Conservation (phyloP, 92 coral and sea anemone genomes). For the Epizoanthus ramosus region DNA sequence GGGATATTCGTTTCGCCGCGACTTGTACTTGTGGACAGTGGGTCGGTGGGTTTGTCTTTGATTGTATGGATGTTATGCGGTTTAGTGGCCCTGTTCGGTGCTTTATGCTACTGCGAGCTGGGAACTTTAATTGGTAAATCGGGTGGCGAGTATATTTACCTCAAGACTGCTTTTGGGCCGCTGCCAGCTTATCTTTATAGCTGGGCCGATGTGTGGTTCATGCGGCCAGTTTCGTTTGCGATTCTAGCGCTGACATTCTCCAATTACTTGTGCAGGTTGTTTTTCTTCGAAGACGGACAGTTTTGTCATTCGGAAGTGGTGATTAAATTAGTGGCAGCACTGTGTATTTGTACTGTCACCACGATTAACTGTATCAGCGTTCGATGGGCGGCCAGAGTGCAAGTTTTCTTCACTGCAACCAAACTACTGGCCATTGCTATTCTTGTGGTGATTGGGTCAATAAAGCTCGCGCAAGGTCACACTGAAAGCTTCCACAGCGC, state of each 20-base stretch:
- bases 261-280: constrained; percentile 55
- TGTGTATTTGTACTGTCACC: constrained; percentile 51
- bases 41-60: constrained; percentile 72
- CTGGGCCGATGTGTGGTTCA: constrained; percentile 73
- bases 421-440: constrained; percentile 49
- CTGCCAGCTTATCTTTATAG: constrained; percentile 69
- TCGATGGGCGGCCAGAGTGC: constrained; percentile 51
- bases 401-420: constrained; percentile 54
- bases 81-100: constrained; percentile 60
- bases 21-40: constrained; percentile 62
- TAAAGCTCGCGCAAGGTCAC: constrained; percentile 46
- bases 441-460: constrained; percentile 43
- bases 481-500: constrained; percentile 17
- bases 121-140: constrained; percentile 77
- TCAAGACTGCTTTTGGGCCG: constrained; percentile 71
- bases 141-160: constrained; percentile 76
- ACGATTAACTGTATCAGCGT: constrained; percentile 52
- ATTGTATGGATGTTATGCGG: constrained; percentile 74
- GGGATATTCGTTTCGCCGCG: constrained; percentile 80
- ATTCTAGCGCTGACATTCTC: constrained; percentile 70
- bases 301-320: constrained; percentile 23
- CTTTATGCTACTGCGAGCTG: constrained; percentile 76
- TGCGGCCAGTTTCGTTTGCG: constrained; percentile 73
- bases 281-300: constrained; percentile 33
- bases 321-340: constrained; percentile 52